Conservation (phyloP, 2,888 invertebrate species). For the Polydrusus tereticollis region DNA sequence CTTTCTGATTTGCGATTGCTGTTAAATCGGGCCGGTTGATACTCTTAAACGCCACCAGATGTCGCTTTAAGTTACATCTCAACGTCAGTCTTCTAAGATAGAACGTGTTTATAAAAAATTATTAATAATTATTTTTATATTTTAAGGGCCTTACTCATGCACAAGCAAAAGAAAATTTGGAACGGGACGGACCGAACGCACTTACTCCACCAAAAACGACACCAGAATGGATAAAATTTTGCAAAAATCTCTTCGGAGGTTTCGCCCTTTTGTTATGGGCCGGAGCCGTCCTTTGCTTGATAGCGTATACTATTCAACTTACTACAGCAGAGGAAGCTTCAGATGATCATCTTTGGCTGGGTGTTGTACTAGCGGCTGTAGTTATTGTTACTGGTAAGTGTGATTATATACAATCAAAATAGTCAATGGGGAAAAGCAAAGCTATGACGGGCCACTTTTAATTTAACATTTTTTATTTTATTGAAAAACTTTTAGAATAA, state of each 20-base stretch:
- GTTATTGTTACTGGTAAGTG: slow-evolving; percentile 91
- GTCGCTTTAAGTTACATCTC: no score
- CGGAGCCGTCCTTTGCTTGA: slow-evolving; percentile 96
- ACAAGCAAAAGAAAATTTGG: slow-evolving; percentile 95
- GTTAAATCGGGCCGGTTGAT: no score
- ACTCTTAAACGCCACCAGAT: no score
- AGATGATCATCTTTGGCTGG: slow-evolving; percentile 97
- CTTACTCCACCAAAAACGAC: slow-evolving; percentile 97
- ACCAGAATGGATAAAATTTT: slow-evolving; percentile 99
- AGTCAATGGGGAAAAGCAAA: no score
- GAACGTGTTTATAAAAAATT: no score
- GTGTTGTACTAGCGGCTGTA: slow-evolving; percentile 94
- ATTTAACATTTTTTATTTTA: no score
- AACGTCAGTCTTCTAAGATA: not conserved
- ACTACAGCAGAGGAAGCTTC: slow-evolving; percentile 95
- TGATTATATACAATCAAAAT: not conserved
- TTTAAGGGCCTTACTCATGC: slow-evolving; percentile 95
- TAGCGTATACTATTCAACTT: slow-evolving; percentile 94
- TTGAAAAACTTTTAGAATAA: no score
- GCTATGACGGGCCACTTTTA: no score
- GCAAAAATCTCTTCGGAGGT: slow-evolving; percentile 98
- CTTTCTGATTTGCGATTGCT: no score
- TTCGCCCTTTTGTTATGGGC: slow-evolving; percentile 97
- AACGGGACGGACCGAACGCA: slow-evolving; percentile 95
- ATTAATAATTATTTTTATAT: slow-evolving; percentile 50